phyloP scores from a whole-genome alignment of 2,888 invertebrate genomes.

The Pseudococcus viburni region DNA sequence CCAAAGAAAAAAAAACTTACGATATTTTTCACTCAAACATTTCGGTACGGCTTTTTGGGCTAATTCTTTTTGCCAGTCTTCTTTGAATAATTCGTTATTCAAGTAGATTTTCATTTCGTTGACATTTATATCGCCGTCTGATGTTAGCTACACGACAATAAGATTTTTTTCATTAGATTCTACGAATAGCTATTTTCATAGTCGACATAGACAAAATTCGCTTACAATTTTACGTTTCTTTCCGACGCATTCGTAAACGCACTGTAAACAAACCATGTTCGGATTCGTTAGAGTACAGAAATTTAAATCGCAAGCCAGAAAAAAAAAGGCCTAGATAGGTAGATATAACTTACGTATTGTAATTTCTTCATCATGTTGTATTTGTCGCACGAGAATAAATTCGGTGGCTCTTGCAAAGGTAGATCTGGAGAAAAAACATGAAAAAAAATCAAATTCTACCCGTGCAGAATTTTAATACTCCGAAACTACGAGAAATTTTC shows the following conservation, averaged over 20 bases:
- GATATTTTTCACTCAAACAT: constrained; percentile 68
- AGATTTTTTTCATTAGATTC: not conserved
- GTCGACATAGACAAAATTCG: not conserved
- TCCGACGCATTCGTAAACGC: constrained; percentile 68
- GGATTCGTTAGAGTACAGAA: not conserved
- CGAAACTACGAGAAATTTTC: not conserved
- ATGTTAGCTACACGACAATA: constrained; percentile 66
- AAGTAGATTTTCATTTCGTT: constrained; percentile 67
- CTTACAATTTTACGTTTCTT: constrained; percentile 68
- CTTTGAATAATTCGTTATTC: constrained; percentile 67
- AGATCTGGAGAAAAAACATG: constrained; percentile 7
- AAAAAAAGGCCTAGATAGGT: not conserved
- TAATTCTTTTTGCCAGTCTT: constrained; percentile 68
- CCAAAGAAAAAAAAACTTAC: constrained; percentile 66
- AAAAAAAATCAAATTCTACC: constrained; percentile 9
- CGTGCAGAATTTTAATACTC: not conserved
- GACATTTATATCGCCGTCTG: constrained; percentile 67
- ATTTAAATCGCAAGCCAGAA: not conserved
- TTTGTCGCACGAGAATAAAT: constrained; percentile 68
- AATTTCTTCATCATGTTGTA: constrained; percentile 68
- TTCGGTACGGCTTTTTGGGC: constrained; percentile 67
- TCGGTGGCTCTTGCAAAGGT: constrained; percentile 52
- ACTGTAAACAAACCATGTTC: constrained; percentile 64
- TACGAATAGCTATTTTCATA: not conserved
- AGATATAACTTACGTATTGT: constrained; percentile 68